Conservation (phyloP, 2,113 vertebrate species). For the Otus sunia region DNA sequence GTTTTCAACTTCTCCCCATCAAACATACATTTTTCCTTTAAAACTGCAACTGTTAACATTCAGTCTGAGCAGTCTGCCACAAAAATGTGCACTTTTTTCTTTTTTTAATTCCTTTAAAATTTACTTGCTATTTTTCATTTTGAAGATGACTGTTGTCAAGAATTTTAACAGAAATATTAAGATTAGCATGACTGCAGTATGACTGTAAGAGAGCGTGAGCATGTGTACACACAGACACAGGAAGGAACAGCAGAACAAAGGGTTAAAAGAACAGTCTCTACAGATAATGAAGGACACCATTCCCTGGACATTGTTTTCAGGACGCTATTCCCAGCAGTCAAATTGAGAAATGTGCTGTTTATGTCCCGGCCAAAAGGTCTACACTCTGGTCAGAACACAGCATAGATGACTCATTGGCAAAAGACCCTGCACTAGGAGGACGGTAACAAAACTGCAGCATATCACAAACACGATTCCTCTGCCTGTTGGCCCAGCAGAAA, state of each 20-base stretch:
- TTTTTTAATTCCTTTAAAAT: neutral
- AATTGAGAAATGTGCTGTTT: conserved; percentile 26
- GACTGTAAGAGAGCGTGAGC: neutral
- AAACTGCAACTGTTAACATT: neutral
- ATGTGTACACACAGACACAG: too few species aligned
- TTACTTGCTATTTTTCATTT: neutral
- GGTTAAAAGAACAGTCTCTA: neutral
- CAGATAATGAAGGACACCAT: neutral
- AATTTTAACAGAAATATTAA: neutral
- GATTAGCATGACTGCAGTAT: neutral
- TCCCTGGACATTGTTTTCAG: neutral
- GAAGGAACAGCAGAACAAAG: neutral
- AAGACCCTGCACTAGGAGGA: neutral
- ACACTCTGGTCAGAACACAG: neutral
- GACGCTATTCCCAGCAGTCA: conserved; percentile 25
- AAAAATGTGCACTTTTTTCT: neutral
- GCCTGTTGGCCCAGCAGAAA: neutral
- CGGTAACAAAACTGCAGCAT: neutral
- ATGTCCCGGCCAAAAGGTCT: neutral
- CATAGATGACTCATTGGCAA: neutral
- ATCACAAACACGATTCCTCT: neutral
- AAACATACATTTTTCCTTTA: neutral
- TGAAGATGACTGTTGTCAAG: neutral
- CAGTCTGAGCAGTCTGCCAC: neutral
- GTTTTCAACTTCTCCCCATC: neutral